These are phyloP conservation scores for Mechanitis messenoides DNA, from an alignment of 2,888 invertebrate genomes.

Conservation along the genomic window DNA sequence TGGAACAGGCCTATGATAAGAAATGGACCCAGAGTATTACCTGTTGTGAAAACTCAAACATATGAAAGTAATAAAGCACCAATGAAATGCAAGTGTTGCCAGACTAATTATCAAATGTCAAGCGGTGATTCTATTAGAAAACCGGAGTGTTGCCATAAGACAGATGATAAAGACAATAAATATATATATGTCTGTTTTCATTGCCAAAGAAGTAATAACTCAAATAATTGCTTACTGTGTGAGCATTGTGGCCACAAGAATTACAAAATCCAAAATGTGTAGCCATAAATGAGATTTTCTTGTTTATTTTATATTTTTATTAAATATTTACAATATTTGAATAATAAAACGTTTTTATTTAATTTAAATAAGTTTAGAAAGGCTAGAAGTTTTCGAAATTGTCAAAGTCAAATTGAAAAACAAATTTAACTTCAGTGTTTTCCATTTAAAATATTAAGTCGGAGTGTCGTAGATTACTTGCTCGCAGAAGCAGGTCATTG, in stretches of 20 bases:
- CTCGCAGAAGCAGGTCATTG: no score
- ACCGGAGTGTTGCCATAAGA: constrained; percentile 37
- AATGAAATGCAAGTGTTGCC: constrained; percentile 33
- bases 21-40: constrained; percentile 59
- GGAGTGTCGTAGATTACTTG: no score
- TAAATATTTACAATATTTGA: constrained; percentile 11
- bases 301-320: background rate
- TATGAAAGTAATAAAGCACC: constrained; percentile 11
- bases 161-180: constrained; percentile 38
- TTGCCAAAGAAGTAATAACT: constrained; percentile 22
- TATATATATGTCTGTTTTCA: constrained; percentile 43
- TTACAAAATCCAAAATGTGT: background rate
- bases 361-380: background rate
- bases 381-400: no score
- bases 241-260: constrained; percentile 30
- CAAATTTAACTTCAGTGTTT: background rate
- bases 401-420: background rate
- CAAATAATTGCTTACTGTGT: constrained; percentile 32
- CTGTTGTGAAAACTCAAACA: constrained; percentile 51
- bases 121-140: constrained; percentile 50
- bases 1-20: constrained; percentile 53
- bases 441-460: no score
- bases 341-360: background rate
- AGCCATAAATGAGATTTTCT: background rate
- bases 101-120: constrained; percentile 46